Conservation (phyloP, 2,797 vertebrate species). For the Natrix natrix region DNA sequence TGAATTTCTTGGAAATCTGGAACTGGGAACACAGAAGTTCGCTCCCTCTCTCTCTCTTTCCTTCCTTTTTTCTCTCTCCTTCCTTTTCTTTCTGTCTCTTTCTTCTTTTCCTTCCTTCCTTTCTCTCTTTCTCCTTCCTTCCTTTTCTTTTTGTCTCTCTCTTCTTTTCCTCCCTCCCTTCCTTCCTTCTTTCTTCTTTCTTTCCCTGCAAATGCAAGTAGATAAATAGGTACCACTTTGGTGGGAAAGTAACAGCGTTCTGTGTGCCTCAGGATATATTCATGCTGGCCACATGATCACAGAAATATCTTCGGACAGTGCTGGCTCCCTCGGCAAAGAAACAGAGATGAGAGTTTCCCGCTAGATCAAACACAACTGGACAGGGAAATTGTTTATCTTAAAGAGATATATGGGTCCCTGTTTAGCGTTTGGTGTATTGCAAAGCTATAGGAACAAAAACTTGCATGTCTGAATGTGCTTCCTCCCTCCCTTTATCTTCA, state of each 20-base stretch:
- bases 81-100: not conserved
- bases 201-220: not conserved
- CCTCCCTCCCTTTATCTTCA: not conserved
- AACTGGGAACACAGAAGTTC: not conserved
- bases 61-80: fast-evolving
- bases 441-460: not conserved
- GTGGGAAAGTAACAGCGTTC: not conserved
- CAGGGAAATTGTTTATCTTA: no score
- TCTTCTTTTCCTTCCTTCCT: not conserved
- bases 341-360: not conserved
- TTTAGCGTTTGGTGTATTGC: not conserved
- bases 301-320: not conserved
- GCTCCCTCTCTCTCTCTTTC: no score
- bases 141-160: no score
- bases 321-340: not conserved
- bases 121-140: no score
- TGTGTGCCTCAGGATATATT: not conserved
- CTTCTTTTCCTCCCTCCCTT: no score
- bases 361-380: not conserved
- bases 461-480: not conserved
- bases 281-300: not conserved
- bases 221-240: not conserved
- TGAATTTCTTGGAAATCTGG: not conserved
- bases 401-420: not conserved
- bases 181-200: no score